Evolutionary conservation across 2,888 invertebrate species (phyloP).

Genomic region (Acleris sparsana): DNA sequence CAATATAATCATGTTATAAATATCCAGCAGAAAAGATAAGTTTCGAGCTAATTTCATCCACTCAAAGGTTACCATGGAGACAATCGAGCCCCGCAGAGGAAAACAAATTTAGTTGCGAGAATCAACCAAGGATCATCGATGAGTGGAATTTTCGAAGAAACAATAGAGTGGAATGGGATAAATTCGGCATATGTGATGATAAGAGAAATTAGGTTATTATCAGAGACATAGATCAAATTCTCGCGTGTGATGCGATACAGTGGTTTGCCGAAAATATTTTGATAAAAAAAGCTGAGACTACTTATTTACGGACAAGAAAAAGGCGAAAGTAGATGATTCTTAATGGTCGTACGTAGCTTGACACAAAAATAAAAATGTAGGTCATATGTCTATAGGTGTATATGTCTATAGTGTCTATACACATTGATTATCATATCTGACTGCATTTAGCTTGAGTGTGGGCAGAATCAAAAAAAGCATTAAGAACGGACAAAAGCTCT

Average conservation of each 20-base stretch:
- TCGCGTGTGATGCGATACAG: constrained; percentile 4
- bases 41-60: neutral
- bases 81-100: neutral
- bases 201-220: constrained; percentile 12
- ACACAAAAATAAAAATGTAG: constrained; percentile 16
- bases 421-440: constrained; percentile 56
- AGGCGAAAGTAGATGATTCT: constrained; percentile 54
- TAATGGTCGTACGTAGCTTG: constrained; percentile 22
- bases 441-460: constrained; percentile 53
- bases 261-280: constrained; percentile 21
- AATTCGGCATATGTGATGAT: constrained; percentile 1
- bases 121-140: neutral
- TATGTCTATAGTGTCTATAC: too few relatives aligned
- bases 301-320: constrained; percentile 42
- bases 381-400: too few relatives aligned
- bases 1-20: too few relatives aligned
- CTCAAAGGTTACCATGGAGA: constrained; percentile 2
- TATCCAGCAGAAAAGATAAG: too few relatives aligned
- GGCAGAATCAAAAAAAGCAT: constrained; percentile 42
- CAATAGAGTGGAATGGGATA: constrained; percentile 12
- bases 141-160: constrained; percentile 24
- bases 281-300: constrained; percentile 23
- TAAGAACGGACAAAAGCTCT: constrained; percentile 18
- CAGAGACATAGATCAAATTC: constrained; percentile 10
- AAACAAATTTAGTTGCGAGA: constrained; percentile 3